Percentiles rank a stretch among this genome's conserved stretches.
Evolutionary conservation across 1,140 invertebrate species (phyloP).

Genomic region (Hycleus phaleratus): DNA sequence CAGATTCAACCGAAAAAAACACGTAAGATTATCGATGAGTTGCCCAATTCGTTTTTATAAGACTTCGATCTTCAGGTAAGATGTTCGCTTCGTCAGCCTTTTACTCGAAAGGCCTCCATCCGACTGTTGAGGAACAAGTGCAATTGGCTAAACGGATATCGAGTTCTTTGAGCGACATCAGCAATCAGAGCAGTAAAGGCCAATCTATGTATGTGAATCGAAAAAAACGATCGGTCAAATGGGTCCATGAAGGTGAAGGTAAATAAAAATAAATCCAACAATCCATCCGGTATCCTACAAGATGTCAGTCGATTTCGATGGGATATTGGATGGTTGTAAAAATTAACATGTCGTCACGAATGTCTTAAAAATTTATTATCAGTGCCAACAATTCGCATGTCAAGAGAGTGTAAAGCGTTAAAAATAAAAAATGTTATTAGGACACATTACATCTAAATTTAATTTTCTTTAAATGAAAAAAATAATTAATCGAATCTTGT

Average conservation of each 20-base stretch:
- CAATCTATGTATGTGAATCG: conserved; percentile 93
- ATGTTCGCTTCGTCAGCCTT: conserved; percentile 90
- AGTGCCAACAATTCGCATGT: too few relatives aligned
- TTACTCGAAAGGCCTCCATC: conserved; percentile 79
- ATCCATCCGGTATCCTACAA: too few relatives aligned
- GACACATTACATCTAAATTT: background rate
- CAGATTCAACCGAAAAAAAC: conserved; percentile 31
- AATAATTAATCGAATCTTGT: background rate
- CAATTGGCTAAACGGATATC: conserved; percentile 84
- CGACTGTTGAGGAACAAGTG: conserved; percentile 92
- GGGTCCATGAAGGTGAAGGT: conserved; percentile 85
- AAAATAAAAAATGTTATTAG: conserved; percentile 9
- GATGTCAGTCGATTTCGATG: too few relatives aligned
- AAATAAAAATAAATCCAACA: conserved; percentile 13
- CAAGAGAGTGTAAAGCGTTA: too few relatives aligned
- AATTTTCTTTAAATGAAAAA: background rate
- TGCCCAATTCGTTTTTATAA: background rate
- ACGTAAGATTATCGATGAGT: conserved; percentile 23
- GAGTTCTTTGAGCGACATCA: conserved; percentile 82
- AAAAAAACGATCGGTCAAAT: conserved; percentile 87
- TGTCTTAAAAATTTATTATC: too few relatives aligned
- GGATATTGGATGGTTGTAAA: too few relatives aligned
- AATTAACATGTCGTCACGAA: too few relatives aligned
- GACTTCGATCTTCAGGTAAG: conserved; percentile 58
- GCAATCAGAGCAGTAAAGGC: conserved; percentile 84